A percentile compares a stretch with the other conserved stretches of the same genome.
Conservation (phyloP, 2,888 invertebrate genomes). For the Aradus depressus region DNA sequence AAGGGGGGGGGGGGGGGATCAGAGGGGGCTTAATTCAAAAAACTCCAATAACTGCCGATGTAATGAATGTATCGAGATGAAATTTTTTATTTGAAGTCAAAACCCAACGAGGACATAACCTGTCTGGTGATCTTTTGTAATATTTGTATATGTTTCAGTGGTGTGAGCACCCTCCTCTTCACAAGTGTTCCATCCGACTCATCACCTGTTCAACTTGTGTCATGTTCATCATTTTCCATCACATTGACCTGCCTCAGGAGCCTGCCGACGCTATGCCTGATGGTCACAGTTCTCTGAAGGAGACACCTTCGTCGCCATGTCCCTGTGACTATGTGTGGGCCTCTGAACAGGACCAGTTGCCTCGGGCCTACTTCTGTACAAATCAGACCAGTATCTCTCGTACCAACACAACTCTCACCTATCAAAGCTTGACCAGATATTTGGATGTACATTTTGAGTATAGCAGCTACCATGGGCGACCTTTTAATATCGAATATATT, state of each 20-base stretch:
- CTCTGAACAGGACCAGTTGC: conserved; percentile 50
- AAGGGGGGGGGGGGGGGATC: too few relatives aligned
- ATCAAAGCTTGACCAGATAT: conserved; percentile 48
- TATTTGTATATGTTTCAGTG: too few relatives aligned
- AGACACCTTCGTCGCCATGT: conserved; percentile 36
- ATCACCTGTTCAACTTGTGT: conserved; percentile 60
- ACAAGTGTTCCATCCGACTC: conserved; percentile 53
- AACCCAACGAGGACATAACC: too few relatives aligned
- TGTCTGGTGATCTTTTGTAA: too few relatives aligned
- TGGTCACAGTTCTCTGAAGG: conserved; percentile 30
- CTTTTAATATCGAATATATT: conserved; percentile 51
- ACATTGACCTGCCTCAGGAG: conserved; percentile 35
- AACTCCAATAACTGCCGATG: too few relatives aligned
- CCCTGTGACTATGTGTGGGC: conserved; percentile 54
- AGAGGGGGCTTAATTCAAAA: too few relatives aligned
- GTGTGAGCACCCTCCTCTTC: too few relatives aligned
- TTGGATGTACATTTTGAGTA: conserved; percentile 45
- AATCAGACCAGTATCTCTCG: neutral
- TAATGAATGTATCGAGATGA: too few relatives aligned
- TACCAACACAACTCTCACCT: conserved; percentile 36
- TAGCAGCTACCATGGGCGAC: conserved; percentile 47
- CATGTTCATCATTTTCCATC: conserved; percentile 43
- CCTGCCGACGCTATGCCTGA: neutral
- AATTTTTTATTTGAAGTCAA: too few relatives aligned
- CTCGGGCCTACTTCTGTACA: conserved; percentile 47